Conservation (phyloP, 2,888 invertebrate species). For the Meandrusa payeni region DNA sequence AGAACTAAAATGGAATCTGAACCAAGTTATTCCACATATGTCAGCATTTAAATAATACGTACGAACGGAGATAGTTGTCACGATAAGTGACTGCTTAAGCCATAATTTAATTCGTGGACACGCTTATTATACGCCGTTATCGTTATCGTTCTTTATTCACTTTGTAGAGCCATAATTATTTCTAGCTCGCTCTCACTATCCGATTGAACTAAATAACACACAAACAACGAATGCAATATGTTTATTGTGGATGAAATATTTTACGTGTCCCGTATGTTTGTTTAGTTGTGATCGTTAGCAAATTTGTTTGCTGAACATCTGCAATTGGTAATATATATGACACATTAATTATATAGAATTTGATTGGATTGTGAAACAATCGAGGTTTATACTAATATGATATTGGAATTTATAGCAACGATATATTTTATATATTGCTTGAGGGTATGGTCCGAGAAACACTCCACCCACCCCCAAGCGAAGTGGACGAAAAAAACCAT, state of each 20-base stretch:
- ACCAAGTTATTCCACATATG: no score
- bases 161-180: conserved; percentile 17
- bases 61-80: conserved; percentile 1
- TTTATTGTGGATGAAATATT: conserved; percentile 4
- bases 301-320: not conserved
- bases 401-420: no score
- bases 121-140: conserved; percentile 18
- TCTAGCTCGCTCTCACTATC: conserved; percentile 6
- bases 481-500: no score
- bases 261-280: not conserved
- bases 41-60: no score
- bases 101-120: conserved; percentile 22
- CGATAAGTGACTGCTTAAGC: conserved; percentile 14
- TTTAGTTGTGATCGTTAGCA: not conserved
- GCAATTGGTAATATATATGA: not conserved
- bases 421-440: no score
- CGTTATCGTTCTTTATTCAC: conserved; percentile 23
- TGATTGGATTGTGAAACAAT: not conserved
- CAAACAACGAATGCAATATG: conserved; percentile 1
- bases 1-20: no score
- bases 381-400: no score
- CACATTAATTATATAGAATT: not conserved
- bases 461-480: no score
- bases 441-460: no score
- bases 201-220: conserved; percentile 14